Percentiles rank a stretch among this genome's conserved stretches.
Evolutionary conservation across 2,113 vertebrate species (phyloP).

Genomic region (Apus apus): DNA sequence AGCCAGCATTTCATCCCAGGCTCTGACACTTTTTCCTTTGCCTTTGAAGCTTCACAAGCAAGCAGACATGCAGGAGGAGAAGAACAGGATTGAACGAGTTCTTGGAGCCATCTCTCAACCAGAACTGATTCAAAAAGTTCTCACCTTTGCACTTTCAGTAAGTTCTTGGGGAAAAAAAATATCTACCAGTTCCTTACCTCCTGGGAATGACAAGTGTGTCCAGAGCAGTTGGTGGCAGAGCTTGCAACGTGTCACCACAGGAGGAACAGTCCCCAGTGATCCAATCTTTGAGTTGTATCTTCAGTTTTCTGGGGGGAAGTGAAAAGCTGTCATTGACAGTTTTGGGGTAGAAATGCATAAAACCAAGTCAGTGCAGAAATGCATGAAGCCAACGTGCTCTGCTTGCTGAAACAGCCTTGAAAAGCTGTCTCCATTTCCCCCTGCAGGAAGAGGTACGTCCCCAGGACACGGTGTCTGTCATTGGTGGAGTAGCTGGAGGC

Average conservation of each 20-base stretch:
- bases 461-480: constrained; percentile 96
- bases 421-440: not conserved
- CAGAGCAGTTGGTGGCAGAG: not conserved
- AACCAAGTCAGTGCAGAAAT: not conserved
- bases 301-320: no score
- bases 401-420: not conserved
- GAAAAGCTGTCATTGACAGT: rapidly evolving
- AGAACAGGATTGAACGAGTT: constrained; percentile 94
- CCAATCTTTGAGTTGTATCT: not conserved
- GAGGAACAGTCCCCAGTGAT: rapidly evolving
- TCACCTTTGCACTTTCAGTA: constrained; percentile 97
- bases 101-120: constrained; percentile 92
- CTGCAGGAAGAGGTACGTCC: constrained; percentile 96
- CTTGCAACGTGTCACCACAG: not conserved
- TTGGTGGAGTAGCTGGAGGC: constrained; percentile 95
- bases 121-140: constrained; percentile 97
- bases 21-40: not conserved
- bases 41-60: constrained; percentile 92
- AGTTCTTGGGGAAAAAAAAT: not conserved
- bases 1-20: rapidly evolving
- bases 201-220: rapidly evolving
- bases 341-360: rapidly evolving
- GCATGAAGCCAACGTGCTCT: rapidly evolving
- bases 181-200: not conserved
- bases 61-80: constrained; percentile 99